phyloP scores from a whole-genome alignment of 2,888 invertebrate species.

The Drosophila nr. medialis region DNA sequence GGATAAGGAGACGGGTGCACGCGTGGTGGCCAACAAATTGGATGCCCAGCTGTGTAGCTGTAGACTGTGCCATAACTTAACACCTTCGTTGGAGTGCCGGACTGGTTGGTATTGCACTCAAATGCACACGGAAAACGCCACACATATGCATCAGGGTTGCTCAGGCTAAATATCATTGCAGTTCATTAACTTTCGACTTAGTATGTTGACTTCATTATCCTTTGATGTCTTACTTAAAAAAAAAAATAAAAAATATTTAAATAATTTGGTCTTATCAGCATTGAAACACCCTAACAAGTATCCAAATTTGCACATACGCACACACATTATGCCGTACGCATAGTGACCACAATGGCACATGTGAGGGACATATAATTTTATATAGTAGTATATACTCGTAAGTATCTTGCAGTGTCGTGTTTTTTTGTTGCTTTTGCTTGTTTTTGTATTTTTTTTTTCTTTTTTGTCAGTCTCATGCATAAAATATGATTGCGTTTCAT shows the following conservation, averaged over 20 bases:
- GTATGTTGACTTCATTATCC: background rate
- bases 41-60: conserved; percentile 75
- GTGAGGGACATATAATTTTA: conserved; percentile 51
- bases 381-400: conserved; percentile 27
- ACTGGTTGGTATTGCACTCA: conserved; percentile 44
- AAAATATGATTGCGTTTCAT: conserved; percentile 80
- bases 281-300: conserved; percentile 34
- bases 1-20: conserved; percentile 39
- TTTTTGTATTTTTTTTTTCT: background rate
- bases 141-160: conserved; percentile 46
- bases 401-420: conserved; percentile 39
- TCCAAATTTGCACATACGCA: conserved; percentile 36
- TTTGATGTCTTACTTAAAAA: background rate
- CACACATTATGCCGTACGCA: conserved; percentile 8
- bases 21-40: conserved; percentile 68
- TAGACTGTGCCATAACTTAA: conserved; percentile 77
- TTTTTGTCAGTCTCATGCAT: conserved; percentile 67
- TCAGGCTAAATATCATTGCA: conserved; percentile 12
- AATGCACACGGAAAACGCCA: conserved; percentile 36
- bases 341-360: conserved; percentile 36
- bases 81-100: conserved; percentile 67
- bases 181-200: background rate
- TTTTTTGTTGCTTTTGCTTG: conserved; percentile 23
- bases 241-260: background rate
- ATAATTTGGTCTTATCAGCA: background rate